phyloP scores from a whole-genome alignment of 2,797 vertebrate genomes.

The Diglossa cyanea region DNA sequence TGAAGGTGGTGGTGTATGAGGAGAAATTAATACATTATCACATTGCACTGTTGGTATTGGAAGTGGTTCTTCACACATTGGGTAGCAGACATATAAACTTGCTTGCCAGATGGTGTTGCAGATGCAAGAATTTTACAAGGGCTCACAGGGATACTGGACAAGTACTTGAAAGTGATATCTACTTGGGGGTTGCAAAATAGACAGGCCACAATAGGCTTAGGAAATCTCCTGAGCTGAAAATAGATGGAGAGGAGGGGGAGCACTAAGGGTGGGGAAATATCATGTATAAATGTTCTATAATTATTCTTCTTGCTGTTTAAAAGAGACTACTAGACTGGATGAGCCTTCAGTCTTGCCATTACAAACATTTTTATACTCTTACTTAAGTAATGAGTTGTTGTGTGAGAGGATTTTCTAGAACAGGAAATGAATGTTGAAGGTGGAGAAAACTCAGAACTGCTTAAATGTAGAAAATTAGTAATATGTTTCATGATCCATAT shows the following conservation, averaged over 20 bases:
- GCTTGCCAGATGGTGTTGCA: constrained; percentile 23
- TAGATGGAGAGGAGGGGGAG: background rate
- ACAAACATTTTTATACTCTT: background rate
- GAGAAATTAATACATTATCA: background rate
- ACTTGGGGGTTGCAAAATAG: background rate
- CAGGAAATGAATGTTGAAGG: background rate
- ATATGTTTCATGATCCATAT: background rate
- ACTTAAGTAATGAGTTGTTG: background rate
- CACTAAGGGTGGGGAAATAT: background rate
- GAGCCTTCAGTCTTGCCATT: background rate
- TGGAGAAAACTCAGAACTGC: background rate
- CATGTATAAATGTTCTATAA: background rate
- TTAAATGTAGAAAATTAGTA: background rate
- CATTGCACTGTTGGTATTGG: background rate
- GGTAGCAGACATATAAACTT: background rate
- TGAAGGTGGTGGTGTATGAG: background rate
- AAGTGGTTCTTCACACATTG: background rate
- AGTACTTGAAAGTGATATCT: constrained; percentile 39
- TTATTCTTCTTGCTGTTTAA: background rate
- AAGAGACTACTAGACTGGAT: background rate
- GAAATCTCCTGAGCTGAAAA: constrained; percentile 47
- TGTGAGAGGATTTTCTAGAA: background rate
- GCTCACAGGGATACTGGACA: background rate
- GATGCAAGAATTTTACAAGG: constrained; percentile 13
- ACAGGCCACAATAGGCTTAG: background rate